Evolutionary conservation across 2,797 vertebrate species (phyloP), one percentile per base, ranked within the genome.

Genomic region (Epinephelus awoara): DNA sequence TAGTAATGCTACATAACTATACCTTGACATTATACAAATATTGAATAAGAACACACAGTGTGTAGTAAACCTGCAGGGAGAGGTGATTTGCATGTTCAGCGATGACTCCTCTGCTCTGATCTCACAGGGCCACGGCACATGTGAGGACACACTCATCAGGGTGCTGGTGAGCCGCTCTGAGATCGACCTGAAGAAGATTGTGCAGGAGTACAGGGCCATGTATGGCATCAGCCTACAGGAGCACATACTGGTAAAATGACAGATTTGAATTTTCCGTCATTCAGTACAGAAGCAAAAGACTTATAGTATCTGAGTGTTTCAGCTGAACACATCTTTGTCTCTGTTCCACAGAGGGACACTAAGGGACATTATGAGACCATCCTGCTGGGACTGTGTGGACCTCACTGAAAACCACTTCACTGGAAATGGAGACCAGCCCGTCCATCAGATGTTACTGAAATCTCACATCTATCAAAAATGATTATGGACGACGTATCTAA

Each of bases 101-200:
- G 15, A 34, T 14, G 2, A 19, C 25, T 19, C 9, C 44, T 65
- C 14, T 59, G 44, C 11, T 75, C 5, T 11, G 6, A 51, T 50
- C 44, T 49, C 34, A 8, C 77, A 99, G 97, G 95, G 97, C 10
- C 0, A 19, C 12, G 97, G 96, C 47, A 97, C 96, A 1, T 88
- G 91, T 42, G 93, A 96, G 70, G 84, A 93, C 23, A 87, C 91
- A 0, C 82, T 99, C 71, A 97, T 94, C 88, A 94, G 98, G 83
- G 88, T 98, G 66, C 93, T 98, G 92, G 96, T 98, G 87, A 97
- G 96, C 1, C 97, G 97, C 50, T 97, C 97, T 17, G 97, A 98
- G 90, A 59, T 96, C 0, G 98, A 98, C 89, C 94, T 99, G 93
- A 95, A 96, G 80, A 96, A 96, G 59, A 96, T 99, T 54, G 90